Evolutionary conservation across 2,113 vertebrate species (phyloP).

Genomic region (Parotia lawesii): DNA sequence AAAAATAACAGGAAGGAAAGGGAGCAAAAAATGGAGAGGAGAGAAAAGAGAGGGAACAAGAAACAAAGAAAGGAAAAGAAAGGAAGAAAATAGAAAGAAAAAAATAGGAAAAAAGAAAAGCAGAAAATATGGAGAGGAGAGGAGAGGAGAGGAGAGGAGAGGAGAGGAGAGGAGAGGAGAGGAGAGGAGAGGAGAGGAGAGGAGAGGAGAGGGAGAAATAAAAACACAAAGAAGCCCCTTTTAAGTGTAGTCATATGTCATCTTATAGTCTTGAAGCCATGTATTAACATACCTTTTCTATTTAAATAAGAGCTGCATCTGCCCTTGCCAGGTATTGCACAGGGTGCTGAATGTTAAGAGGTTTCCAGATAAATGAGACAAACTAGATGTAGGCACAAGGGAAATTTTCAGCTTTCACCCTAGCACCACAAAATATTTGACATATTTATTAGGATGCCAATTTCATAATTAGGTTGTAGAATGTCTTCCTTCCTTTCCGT

Average conservation of each 20-base stretch:
- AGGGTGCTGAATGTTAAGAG: neutral
- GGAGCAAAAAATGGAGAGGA: neutral
- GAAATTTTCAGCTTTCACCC: neutral
- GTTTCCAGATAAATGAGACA: neutral
- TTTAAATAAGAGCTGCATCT: neutral
- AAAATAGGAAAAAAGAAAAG: too few relatives aligned
- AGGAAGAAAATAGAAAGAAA: neutral
- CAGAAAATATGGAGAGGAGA: too few relatives aligned
- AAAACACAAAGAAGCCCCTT: neutral
- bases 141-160: too few relatives aligned
- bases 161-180: too few relatives aligned
- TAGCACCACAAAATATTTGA: neutral
- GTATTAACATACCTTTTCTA: neutral
- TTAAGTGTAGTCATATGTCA: neutral
- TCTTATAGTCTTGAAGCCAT: neutral
- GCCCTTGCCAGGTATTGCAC: neutral
- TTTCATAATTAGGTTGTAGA: neutral
- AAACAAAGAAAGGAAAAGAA: neutral
- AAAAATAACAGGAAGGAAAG: neutral
- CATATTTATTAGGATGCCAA: neutral
- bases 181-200: fast-evolving
- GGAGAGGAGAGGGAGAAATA: neutral
- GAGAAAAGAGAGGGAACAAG: fast-evolving
- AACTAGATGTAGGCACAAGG: neutral
- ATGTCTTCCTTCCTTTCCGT: neutral